A percentile compares a stretch with the other conserved stretches of the same genome.
Conservation (phyloP, 2,113 vertebrate genomes). For the Melanerpes aurifrons region DNA sequence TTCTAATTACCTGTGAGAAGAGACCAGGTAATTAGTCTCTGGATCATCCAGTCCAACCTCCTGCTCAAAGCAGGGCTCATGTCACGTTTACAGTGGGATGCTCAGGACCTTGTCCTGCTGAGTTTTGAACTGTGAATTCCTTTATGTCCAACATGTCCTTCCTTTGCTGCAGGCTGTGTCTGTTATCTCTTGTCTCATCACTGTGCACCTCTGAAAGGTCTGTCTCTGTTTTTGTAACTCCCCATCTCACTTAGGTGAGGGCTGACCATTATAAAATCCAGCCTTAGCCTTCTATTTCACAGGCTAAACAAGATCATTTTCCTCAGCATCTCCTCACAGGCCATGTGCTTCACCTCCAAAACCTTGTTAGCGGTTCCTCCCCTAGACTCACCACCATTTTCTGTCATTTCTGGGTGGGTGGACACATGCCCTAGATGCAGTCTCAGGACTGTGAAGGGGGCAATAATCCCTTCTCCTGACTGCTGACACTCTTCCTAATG, state of each 20-base stretch:
- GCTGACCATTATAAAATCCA: not conserved
- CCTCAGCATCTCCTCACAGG: not conserved
- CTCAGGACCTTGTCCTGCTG: not conserved
- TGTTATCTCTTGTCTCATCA: not conserved
- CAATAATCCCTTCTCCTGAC: not conserved
- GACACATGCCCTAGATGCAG: not conserved
- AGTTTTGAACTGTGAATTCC: not conserved
- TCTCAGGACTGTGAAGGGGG: not conserved
- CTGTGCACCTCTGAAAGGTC: not conserved
- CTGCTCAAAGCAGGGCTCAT: not conserved
- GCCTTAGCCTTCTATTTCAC: not conserved
- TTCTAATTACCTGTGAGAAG: no score
- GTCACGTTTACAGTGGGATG: rapidly evolving
- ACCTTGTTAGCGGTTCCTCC: not conserved
- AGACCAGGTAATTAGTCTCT: no score
- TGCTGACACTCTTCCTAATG: not conserved
- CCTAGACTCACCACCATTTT: not conserved
- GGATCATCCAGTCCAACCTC: no score
- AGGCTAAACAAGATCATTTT: not conserved
- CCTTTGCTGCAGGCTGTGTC: not conserved
- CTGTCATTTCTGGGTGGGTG: not conserved
- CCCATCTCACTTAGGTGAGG: not conserved
- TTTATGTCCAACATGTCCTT: not conserved
- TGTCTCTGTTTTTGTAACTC: not conserved
- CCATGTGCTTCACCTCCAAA: not conserved